A percentile compares a stretch with the other conserved stretches of the same genome.
Conservation (phyloP, 2,888 invertebrate species). For the Halictus quadricinctus region DNA sequence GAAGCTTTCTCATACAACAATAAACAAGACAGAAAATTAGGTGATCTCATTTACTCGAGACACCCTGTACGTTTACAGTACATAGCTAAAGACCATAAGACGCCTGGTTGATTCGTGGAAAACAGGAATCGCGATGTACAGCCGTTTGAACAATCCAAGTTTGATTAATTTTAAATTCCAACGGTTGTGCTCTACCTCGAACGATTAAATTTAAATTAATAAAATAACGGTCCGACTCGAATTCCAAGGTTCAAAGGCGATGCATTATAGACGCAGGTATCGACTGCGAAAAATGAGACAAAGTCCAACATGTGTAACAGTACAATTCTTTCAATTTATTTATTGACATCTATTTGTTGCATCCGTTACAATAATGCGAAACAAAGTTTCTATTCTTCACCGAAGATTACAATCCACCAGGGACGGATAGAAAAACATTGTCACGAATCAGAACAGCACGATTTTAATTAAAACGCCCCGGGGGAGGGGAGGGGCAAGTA, state of each 20-base stretch:
- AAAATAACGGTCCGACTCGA: neutral
- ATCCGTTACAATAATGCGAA: no score
- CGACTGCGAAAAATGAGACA: neutral
- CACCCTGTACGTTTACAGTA: neutral
- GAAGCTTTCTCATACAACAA: no score
- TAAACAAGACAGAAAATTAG: no score
- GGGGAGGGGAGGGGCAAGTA: neutral
- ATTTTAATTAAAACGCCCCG: neutral
- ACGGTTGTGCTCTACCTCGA: neutral
- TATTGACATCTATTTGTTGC: no score
- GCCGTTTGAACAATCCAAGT: neutral
- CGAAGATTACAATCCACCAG: neutral
- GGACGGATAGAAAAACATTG: neutral
- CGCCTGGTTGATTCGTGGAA: neutral
- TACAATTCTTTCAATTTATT: no score
- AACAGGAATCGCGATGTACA: neutral
- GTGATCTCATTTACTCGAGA: neutral
- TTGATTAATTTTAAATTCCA: slow-evolving; percentile 3
- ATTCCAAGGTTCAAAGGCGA: neutral
- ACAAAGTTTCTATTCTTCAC: neutral
- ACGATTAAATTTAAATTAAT: neutral
- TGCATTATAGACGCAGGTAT: neutral
- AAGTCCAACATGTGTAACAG: neutral
- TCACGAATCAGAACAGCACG: neutral
- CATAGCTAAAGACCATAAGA: neutral